Percentiles rank a stretch among this genome's conserved stretches.
Evolutionary conservation across 2,797 vertebrate genomes (phyloP).

Genomic region (Sebastolobus altivelis): DNA sequence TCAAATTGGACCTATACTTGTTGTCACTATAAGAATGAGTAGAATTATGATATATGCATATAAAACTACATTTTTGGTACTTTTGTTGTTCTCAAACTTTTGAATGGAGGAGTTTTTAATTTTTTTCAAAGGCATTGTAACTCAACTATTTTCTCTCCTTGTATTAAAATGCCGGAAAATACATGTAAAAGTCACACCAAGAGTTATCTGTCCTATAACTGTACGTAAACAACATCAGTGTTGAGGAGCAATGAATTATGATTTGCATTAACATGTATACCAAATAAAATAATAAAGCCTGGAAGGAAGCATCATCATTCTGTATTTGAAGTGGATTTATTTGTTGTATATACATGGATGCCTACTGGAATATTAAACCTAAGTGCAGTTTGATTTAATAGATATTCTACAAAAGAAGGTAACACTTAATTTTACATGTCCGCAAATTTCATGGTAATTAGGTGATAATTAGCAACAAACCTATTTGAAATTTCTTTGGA

Average conservation of each 20-base stretch:
- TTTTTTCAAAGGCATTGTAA: neutral
- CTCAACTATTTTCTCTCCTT: slow-evolving; percentile 3
- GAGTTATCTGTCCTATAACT: neutral
- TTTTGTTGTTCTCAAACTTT: neutral
- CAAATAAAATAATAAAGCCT: slow-evolving; percentile 19
- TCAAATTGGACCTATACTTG: neutral
- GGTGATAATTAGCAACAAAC: no score
- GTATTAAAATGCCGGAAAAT: neutral
- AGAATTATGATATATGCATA: neutral
- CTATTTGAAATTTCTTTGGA: no score
- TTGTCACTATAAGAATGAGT: neutral
- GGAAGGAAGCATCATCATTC: neutral
- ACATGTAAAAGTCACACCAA: neutral
- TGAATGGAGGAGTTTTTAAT: neutral
- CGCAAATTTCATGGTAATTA: no score
- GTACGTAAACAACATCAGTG: neutral
- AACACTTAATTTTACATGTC: no score
- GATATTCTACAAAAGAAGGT: no score
- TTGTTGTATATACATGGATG: neutral
- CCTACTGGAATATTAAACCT: no score
- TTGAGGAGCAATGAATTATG: slow-evolving; percentile 4
- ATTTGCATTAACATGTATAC: slow-evolving; percentile 15
- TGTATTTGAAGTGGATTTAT: neutral
- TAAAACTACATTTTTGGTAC: neutral
- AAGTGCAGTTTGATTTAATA: no score